Percentiles rank a stretch among this genome's conserved stretches.
phyloP scores from a whole-genome alignment of 2,797 vertebrate genomes.

The Lithobates sylvaticus region DNA sequence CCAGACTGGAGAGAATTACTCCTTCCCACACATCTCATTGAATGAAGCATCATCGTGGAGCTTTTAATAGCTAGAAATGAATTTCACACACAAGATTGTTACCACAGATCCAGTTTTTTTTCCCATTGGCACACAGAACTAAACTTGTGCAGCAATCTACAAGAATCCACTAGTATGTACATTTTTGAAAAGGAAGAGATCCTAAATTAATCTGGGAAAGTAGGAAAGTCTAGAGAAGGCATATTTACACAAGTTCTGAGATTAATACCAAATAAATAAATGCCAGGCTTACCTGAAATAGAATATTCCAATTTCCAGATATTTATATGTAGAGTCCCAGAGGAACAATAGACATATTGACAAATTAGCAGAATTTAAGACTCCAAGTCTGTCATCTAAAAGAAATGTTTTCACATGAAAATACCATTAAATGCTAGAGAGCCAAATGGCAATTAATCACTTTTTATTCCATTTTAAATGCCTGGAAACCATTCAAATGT shows the following conservation, averaged over 20 bases:
- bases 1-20: no score
- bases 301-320: not conserved
- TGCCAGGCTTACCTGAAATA: not conserved
- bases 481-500: not conserved
- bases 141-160: not conserved
- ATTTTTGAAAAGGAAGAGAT: no score
- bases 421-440: not conserved
- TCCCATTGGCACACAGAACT: not conserved
- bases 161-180: not conserved
- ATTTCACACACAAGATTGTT: no score
- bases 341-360: not conserved
- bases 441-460: not conserved
- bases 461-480: not conserved
- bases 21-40: no score
- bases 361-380: not conserved
- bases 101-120: no score
- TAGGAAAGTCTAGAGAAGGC: not conserved
- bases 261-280: not conserved
- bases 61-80: no score
- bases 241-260: not conserved
- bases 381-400: not conserved
- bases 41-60: no score
- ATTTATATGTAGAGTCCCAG: not conserved
- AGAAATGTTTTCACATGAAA: not conserved
- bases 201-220: not conserved